phyloP scores from a whole-genome alignment of 1,140 invertebrate genomes.

The Diachasma alloeum region DNA sequence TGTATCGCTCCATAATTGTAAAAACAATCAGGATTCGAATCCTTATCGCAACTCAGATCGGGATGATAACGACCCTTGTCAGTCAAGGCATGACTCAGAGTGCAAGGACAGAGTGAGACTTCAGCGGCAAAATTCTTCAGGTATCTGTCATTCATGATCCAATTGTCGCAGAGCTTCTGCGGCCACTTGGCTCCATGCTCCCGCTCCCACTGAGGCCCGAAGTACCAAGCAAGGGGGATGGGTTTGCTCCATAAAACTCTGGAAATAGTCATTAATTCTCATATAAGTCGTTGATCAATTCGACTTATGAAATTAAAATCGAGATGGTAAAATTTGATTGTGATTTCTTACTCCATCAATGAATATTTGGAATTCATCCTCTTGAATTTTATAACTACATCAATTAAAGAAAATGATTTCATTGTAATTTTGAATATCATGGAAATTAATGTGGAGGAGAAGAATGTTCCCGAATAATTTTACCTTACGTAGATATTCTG shows the following conservation, averaged over 20 bases:
- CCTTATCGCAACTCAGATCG: conserved; percentile 90
- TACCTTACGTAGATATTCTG: too few species aligned
- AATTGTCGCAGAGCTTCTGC: conserved; percentile 82
- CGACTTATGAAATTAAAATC: too few species aligned
- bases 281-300: neutral
- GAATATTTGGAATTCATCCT: too few species aligned
- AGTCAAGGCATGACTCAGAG: conserved; percentile 84
- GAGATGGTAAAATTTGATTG: too few species aligned
- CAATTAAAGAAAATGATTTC: too few species aligned
- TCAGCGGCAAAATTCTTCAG: conserved; percentile 89
- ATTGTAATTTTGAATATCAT: too few species aligned
- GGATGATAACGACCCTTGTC: conserved; percentile 94
- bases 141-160: conserved; percentile 87
- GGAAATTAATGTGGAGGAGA: too few species aligned
- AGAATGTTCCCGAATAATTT: too few species aligned
- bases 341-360: too few species aligned
- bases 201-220: conserved; percentile 85
- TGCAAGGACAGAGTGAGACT: conserved; percentile 90
- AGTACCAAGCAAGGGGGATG: conserved; percentile 93
- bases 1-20: conserved; percentile 89
- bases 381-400: too few species aligned
- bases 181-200: conserved; percentile 82
- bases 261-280: conserved; percentile 33
- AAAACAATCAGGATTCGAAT: conserved; percentile 88
- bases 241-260: conserved; percentile 89